These are phyloP conservation scores for Synanthedon andrenaeformis DNA, from an alignment of 2,888 invertebrate genomes.

Conservation along the genomic window DNA sequence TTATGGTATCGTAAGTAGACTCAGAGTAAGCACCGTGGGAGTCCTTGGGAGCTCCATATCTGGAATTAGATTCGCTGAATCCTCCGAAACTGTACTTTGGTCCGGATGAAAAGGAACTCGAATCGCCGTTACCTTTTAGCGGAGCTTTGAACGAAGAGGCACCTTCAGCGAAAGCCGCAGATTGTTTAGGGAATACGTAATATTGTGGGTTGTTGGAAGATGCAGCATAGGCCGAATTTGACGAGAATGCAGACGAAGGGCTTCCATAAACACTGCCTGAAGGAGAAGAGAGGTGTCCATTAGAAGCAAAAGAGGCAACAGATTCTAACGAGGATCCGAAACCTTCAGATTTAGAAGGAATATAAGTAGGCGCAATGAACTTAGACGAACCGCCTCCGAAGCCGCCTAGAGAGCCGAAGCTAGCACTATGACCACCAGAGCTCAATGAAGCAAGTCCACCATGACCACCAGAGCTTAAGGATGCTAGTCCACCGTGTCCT, in stretches of 20 bases:
- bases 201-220: slow-evolving; percentile 45
- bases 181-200: slow-evolving; percentile 24
- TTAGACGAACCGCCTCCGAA: slow-evolving; percentile 41
- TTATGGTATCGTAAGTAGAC: slow-evolving; percentile 59
- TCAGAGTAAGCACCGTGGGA: slow-evolving; percentile 52
- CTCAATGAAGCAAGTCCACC: slow-evolving; percentile 17
- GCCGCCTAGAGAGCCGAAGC: slow-evolving; percentile 32
- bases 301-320: slow-evolving; percentile 36
- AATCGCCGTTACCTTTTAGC: slow-evolving; percentile 31
- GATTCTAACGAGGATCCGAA: slow-evolving; percentile 34
- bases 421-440: slow-evolving; percentile 31
- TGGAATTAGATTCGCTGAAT: slow-evolving; percentile 28
- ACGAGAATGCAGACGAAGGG: slow-evolving; percentile 32
- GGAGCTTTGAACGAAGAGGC: slow-evolving; percentile 44
- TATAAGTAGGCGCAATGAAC: slow-evolving; percentile 33
- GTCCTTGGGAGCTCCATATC: slow-evolving; percentile 42
- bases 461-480: slow-evolving; percentile 1
- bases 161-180: slow-evolving; percentile 32
- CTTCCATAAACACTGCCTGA: slow-evolving; percentile 43
- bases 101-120: slow-evolving; percentile 38
- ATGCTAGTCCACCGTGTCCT: slow-evolving; percentile 1
- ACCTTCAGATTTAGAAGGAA: slow-evolving; percentile 39
- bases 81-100: slow-evolving; percentile 47
- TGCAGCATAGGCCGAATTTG: slow-evolving; percentile 35
- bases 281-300: slow-evolving; percentile 40